Percentiles rank a stretch among this genome's conserved stretches.
Evolutionary conservation across 2,888 invertebrate species (phyloP).

Genomic region (Elysia crispata): DNA sequence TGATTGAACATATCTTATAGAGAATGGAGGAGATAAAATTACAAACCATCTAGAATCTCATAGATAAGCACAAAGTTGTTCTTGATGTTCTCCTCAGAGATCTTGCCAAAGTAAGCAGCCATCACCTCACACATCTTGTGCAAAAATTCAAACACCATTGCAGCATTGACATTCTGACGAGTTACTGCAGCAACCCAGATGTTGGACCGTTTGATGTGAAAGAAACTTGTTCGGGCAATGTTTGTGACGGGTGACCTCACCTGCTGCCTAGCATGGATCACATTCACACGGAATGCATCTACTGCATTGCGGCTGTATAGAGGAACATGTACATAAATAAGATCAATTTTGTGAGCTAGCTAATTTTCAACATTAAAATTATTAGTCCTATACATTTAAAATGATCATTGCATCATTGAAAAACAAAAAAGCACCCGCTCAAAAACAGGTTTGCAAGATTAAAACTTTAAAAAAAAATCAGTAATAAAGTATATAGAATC

Average conservation of each 20-base stretch:
- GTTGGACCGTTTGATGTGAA: conserved; percentile 98
- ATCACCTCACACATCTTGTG: conserved; percentile 94
- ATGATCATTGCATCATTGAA: too few species aligned
- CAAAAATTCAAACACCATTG: conserved; percentile 99
- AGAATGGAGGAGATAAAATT: not conserved
- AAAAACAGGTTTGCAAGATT: too few species aligned
- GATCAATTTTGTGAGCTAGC: too few species aligned
- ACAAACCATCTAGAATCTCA: conserved; percentile 94
- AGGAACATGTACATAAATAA: not conserved
- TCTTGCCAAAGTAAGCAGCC: conserved; percentile 99
- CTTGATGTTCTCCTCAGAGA: conserved; percentile 99
- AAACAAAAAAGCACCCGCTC: too few species aligned
- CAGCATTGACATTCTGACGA: conserved; percentile 99
- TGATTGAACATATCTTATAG: too few species aligned
- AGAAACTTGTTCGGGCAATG: conserved; percentile 98
- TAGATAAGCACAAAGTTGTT: conserved; percentile 99
- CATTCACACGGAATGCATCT: conserved; percentile 99
- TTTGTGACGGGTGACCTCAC: conserved; percentile 99
- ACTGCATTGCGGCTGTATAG: conserved; percentile 90
- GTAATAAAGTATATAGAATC: too few species aligned
- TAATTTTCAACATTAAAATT: too few species aligned
- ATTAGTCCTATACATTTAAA: too few species aligned
- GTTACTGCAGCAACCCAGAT: conserved; percentile 99
- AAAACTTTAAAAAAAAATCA: too few species aligned
- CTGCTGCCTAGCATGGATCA: conserved; percentile 97